Base-by-base conservation (phyloP, 2,888 invertebrate species). In the Bembecia ichneumoniformis region DNA sequence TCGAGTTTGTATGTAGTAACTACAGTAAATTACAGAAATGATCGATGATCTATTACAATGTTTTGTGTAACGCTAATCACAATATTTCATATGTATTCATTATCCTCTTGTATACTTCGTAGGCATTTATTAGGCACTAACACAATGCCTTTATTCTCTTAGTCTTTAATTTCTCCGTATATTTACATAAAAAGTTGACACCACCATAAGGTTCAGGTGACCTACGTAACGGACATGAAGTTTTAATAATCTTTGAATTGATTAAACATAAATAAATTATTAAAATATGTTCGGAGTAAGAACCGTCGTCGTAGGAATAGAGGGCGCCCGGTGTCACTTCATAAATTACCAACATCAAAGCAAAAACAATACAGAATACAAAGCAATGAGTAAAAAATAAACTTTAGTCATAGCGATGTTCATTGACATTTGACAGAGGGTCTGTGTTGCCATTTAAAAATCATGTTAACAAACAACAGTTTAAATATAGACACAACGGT, bases 1-100 rank as follows among this genome's bases (percentile, higher is more conserved):
- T 86, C 82, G 77, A 87, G 79, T 84, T 86, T 83, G 82, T 86
- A 86, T 84, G 86, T 83, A 82, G 82, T 83, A 80, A 80, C 87
- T 87, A 87, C 83, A 78, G 77, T 87, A 83, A 84, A 82, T 71
- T 86, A 86, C 79, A 80, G 84, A 83, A 82, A 82, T 80, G 79
- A 80, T 69, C 69, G 68, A 82, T 82, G 81, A 82, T 71, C 80
- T 82, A 82, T 82, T 82, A 82, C 77, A 79, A 77, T 75, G 71
- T 72, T 61, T 71, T 72, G 71, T 70, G 60, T 68, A 58, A 74
- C 66, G 70, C 83, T 84, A 84, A 83, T 84, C 84, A 86, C 84
- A 84, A 74, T 80, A 74, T 79, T 65, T 80, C 82, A 83, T 86
- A 86, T 86, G 83, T 84, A 83, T 82, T 78, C 64, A 77, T 77